Evolutionary conservation across 2,888 invertebrate species (phyloP), one percentile per base, ranked within the genome.

Genomic region (Sympetrum striolatum): DNA sequence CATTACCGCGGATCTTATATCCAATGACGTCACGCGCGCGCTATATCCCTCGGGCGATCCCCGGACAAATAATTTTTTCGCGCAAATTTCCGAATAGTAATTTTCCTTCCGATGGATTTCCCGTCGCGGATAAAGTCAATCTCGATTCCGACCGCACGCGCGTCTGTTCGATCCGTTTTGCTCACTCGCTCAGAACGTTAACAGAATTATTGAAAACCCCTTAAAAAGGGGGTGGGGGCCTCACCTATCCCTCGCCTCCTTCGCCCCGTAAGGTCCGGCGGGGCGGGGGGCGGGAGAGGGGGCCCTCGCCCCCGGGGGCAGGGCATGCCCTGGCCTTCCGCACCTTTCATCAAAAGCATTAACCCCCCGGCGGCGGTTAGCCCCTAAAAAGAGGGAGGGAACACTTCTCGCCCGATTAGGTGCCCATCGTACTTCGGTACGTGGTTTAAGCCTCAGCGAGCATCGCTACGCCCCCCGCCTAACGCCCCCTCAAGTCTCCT

Each of bases 271-370:
- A 22, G 53, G 53, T 12, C 25, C 22, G 31, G 25, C 44, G 4
- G 6, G 37, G 82, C 0, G 35, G 58, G 10, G 35, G 18, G 64
- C 25, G 86, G 39, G n/a, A 35, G 82, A 25, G 25, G 60, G 53
- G 82, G 15, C 31, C 22, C 31, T 44, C 12, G n/a, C 35, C 39
- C n/a, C 48, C 25, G 31, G 53, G 44, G 58, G 25, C 48, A 22
- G 18, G 25, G 37, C 53, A 25, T 22, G 39, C 15, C 82, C 58
- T 8, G 8, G 25, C 15, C 82, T 58, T 58, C 31, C 82, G 82
- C 86, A 64, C 86, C 86, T 86, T 86, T 86, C 86, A 86, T 86
- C 86, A 86, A 86, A 86, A 64, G 60, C 86, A 64, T 37, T 37
- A 31, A 14, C 58, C 82, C 81, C 31, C 58, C 82, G 44, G 31